Evolutionary conservation across 2,888 invertebrate species (phyloP), one percentile per base, ranked within the genome.

Genomic region (Agrilus biguttatus): DNA sequence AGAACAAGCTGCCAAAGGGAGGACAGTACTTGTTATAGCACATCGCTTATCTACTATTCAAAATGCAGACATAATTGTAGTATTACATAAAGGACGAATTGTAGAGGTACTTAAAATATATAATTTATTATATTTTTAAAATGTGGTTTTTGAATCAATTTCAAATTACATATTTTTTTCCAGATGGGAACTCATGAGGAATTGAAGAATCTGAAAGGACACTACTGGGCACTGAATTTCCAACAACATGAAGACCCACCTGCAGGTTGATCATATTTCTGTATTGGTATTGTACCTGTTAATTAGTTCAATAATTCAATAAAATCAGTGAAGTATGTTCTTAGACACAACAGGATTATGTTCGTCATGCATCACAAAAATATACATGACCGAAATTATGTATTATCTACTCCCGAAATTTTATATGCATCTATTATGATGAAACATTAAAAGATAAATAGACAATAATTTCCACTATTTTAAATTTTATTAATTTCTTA

Each of bases 21-120:
- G 92, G 45, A 96, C 96, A 0, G 92, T 92, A 1, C 65, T 97
- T n/a, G 83, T 96, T 1, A 95, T 97, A 52, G 96, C 96, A 3
- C 96, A 96, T 63, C 71, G 96, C 21, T 70, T 96, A 43, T 91
- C 91, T 33, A 97, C 96, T 0, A 78, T 97, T 44, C 78, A 82
- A 60, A 83, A 88, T 61, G 95, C 95, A 0, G 90, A 96, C 62
- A 57, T 88, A 12, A 96, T 96, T 51, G 89, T 91, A 21, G 95
- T 97, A 3, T 69, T 96, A 38, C 78, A 83, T 52, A 78, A 83
- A 53, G 95, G 95, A 32, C 71, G 71, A 45, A 79, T 92, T 51
- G 83, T 83, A 3, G 91, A 91, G 78, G 88, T 49, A 44, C 39
- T 43, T 42, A 34, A 32, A 35, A 10, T 28, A 10, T 28, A 8